phyloP scores from a whole-genome alignment of 2,113 vertebrate genomes.

The Dipodomys ordii region DNA sequence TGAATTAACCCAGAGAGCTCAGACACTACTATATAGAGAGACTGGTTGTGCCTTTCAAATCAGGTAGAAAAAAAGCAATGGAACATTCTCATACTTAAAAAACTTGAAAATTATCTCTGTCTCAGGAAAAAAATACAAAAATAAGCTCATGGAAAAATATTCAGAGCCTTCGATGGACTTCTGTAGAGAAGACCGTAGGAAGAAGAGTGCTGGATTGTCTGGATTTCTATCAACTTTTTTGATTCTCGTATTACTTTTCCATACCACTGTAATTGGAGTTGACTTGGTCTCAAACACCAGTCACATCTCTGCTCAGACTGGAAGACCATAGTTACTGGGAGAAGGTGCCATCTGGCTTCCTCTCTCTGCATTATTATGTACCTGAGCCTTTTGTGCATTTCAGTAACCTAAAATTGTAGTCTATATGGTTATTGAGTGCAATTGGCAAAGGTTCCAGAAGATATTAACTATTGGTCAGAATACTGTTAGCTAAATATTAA shows the following conservation, averaged over 20 bases:
- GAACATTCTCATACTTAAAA: neutral
- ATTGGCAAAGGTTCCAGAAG: neutral
- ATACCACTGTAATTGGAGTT: neutral
- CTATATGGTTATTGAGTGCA: neutral
- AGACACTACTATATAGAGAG: neutral
- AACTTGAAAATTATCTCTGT: neutral
- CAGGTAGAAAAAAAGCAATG: neutral
- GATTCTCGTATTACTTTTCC: neutral
- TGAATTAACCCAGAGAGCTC: neutral
- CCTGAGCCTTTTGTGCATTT: neutral
- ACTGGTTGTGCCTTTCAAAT: neutral
- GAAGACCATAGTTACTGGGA: neutral
- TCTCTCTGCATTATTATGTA: neutral
- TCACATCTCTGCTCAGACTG: neutral
- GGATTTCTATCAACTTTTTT: neutral
- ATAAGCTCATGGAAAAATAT: neutral
- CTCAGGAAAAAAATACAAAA: neutral
- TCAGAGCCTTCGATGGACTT: neutral
- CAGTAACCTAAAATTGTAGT: neutral
- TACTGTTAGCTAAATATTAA: neutral
- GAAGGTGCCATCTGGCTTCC: too few relatives aligned
- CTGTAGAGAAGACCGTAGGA: neutral
- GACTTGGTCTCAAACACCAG: neutral
- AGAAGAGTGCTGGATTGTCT: neutral
- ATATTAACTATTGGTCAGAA: neutral